Evolutionary conservation across 2,888 invertebrate genomes (phyloP), one percentile per base, ranked within the genome.

Genomic region (Drosophila mulleri): DNA sequence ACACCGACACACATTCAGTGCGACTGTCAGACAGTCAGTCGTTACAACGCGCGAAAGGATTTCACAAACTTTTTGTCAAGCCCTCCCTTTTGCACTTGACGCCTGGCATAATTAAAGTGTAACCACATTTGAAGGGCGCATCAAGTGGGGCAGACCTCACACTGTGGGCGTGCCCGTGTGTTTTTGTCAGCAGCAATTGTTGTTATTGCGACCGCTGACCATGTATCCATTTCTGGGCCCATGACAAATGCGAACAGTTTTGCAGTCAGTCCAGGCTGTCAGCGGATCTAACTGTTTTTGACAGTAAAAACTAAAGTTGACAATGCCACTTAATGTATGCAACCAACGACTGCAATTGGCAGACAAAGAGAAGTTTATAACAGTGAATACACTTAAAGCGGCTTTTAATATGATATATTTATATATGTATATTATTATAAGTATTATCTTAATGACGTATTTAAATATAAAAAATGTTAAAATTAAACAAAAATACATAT

Each of bases 81-180:
- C 6, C 39, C 54, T 9, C 39, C 67, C 56, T 72, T 72, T 66
- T 70, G 78, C 82, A 83, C 89, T 86, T 83, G 71, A 83, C 84
- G 75, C 75, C 79, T 81, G 82, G 69, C 84, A 84, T 83, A 87
- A 82, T 88, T 83, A 75, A 78, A 78, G 75, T 75, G 79, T 66
- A 71, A 71, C 79, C 87, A 75, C 79, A 78, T 72, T 86, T 35
- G 54, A 39, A 50, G 48, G 41, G 65, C 67, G 48, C 29, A 39
- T 44, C 60, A 45, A 37, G 53, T 23, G 35, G 11, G 11, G 12
- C 58, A 11, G 9, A n/a, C 61, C 45, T 39, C 26, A 6, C 9
- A 42, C 42, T n/a, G 45, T 32, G 45, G 56, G 68, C 29, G 60
- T 56, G 68, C 45, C 58, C 56, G 47, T 42, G 18, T 45, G 20